Base-by-base conservation (phyloP, 2,888 invertebrate genomes). In the Lottia scabra region DNA sequence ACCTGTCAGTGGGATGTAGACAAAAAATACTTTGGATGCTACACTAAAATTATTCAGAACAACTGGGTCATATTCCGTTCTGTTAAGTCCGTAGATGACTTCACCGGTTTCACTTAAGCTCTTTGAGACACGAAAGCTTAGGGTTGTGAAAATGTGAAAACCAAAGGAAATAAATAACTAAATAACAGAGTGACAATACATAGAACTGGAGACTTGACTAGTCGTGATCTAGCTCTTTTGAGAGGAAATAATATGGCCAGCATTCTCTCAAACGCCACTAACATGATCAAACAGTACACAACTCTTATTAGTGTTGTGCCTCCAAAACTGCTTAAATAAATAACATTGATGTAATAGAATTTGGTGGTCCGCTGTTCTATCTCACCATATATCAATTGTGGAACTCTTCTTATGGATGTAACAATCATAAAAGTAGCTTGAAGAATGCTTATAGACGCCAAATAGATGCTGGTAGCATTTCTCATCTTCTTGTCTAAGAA, bases 401-500 rank as follows among this genome's bases (percentile, higher is more conserved):
- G 38, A 38, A 38, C 38, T 6, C 38, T 4, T 38, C 38, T 38
- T 38, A 38, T 19, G 62, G 63, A 44, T 62, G 62, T 43, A 12
- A 48, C 27, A 8, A 23, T 63, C 63, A 68, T 62, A 46, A 38
- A 68, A 26, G 44, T 44, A 63, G 63, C 23, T 63, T 68, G 68
- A 15, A 63, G 26, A 26, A 63, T 44, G 43, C 68, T 68, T 16
- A 68, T 45, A 26, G 62, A 26, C 19, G 63, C 62, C 43, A 68
- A 26, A 26, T 68, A 68, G 13, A 56, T 44, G 26, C 68, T 68
- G n/a, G 68, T 62, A 23, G 68, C 68, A 23, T 23, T 63, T 45
- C 63, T 62, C 68, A 68, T 68, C 38, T 44, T 19, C 68, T 26
- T 56, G 27, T 68, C 62, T n/a, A 68, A 44, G 62, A 68, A 68